Evolutionary conservation across 2,888 invertebrate genomes (phyloP), one percentile per base, ranked within the genome.

Genomic region (Drosophila anomelani): DNA sequence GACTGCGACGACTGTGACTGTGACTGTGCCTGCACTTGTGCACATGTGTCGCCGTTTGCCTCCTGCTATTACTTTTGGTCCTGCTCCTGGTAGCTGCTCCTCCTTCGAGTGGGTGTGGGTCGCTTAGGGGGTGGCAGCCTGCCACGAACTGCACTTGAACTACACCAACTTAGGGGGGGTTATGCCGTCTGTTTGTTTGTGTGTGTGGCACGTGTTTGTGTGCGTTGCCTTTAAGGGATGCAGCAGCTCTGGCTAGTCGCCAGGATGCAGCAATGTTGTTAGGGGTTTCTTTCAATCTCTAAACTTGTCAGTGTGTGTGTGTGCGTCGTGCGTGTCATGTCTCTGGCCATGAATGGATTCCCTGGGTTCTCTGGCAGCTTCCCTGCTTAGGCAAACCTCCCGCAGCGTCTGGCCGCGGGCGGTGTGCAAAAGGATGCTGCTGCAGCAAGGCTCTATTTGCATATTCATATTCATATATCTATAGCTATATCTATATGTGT

Each of bases 1-100:
- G 49, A 46, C 47, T 39, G 8, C 23, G 47, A 7, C 7, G 29
- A 29, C 29, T 6, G 29, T 29, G 29, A 29, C 29, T 29, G 29
- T 29, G 29, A 29, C 41, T 44, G 56, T 75, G 17, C 62, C 78
- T 76, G 76, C 80, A 89, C 90, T 90, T 90, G 81, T 90, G 51
- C 51, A 88, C 91, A 91, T 90, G 90, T 90, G 90, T 91, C 90
- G 88, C 79, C 13, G 3, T 44, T 44, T 32, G 38, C 43, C 12
- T 8, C 20, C n/a, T 39, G 10, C 17, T 39, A 6, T 20, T 43
- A 20, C 20, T 43, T 10, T 20, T 43, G 17, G 6, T 17, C 5
- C 12, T 43, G 17, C 17, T 20, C 13, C 43, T 43, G 13, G 13
- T 44, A 1, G 5, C 23, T 26, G 13, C 26, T 26, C 15, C 26